Conservation (phyloP, 2,888 invertebrate genomes). For the Laspeyria flexula region DNA sequence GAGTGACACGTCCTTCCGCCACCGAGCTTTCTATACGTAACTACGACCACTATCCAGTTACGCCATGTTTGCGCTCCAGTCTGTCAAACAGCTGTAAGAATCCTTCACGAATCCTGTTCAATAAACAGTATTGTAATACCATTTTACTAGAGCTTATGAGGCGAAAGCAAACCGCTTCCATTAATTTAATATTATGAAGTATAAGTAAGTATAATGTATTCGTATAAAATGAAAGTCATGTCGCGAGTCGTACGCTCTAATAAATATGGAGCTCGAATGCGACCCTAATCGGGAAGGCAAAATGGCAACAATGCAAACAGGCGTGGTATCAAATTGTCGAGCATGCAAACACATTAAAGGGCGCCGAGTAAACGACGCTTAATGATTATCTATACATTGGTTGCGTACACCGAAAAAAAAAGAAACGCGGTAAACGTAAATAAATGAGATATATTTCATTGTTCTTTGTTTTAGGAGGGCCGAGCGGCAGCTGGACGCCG, state of each 20-base stretch:
- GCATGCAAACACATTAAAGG: slow-evolving; percentile 83
- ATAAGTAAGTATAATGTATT: slow-evolving; percentile 65
- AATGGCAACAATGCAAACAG: slow-evolving; percentile 83
- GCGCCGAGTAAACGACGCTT: slow-evolving; percentile 74
- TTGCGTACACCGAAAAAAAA: slow-evolving; percentile 63
- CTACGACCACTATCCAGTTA: slow-evolving; percentile 59
- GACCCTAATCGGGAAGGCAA: slow-evolving; percentile 83
- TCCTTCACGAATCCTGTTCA: slow-evolving; percentile 6
- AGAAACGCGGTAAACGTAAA: slow-evolving; percentile 65
- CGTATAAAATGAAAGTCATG: slow-evolving; percentile 81
- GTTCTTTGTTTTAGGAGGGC: slow-evolving; percentile 78
- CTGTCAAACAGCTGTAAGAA: slow-evolving; percentile 47
- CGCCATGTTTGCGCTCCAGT: slow-evolving; percentile 48
- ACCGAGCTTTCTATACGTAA: slow-evolving; percentile 61
- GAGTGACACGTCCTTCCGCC: slow-evolving; percentile 83
- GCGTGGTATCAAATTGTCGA: slow-evolving; percentile 81
- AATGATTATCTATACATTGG: slow-evolving; percentile 80
- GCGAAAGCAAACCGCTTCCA: slow-evolving; percentile 60
- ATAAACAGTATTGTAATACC: too few species aligned
- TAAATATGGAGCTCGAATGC: slow-evolving; percentile 82
- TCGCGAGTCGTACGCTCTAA: slow-evolving; percentile 79
- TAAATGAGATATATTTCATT: slow-evolving; percentile 78
- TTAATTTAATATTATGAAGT: slow-evolving; percentile 52
- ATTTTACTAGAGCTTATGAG: slow-evolving; percentile 59
- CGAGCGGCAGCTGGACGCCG: slow-evolving; percentile 76